Percentiles rank a stretch among this genome's conserved stretches.
Conservation (phyloP, 2,888 invertebrate genomes). For the Siphlonurus alternatus region DNA sequence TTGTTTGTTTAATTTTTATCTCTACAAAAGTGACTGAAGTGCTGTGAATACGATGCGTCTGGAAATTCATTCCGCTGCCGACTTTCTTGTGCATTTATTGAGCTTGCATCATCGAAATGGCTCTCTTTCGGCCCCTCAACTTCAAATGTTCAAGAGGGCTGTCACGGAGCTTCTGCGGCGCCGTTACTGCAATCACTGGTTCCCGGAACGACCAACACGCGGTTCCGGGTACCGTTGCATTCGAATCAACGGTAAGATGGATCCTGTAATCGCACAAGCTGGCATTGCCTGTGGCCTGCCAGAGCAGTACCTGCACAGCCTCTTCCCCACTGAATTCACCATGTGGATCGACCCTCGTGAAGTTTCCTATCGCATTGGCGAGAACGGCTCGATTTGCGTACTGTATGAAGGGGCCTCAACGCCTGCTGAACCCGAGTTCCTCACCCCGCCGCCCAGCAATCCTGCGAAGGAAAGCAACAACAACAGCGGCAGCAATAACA, state of each 20-base stretch:
- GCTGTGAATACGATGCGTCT: slow-evolving; percentile 26
- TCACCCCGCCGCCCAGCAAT: background rate
- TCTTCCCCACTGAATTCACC: slow-evolving; percentile 51
- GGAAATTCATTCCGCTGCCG: slow-evolving; percentile 33
- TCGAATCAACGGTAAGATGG: slow-evolving; percentile 52
- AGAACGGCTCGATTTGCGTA: slow-evolving; percentile 43
- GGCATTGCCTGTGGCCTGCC: slow-evolving; percentile 43
- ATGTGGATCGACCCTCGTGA: slow-evolving; percentile 63
- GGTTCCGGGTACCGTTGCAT: slow-evolving; percentile 56
- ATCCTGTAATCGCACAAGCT: slow-evolving; percentile 46
- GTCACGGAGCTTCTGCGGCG: slow-evolving; percentile 28
- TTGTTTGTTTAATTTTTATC: background rate
- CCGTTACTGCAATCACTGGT: slow-evolving; percentile 51
- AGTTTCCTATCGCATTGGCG: slow-evolving; percentile 47
- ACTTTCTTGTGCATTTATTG: slow-evolving; percentile 32
- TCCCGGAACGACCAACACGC: slow-evolving; percentile 49
- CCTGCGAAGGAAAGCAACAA: background rate
- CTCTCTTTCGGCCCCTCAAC: slow-evolving; percentile 21
- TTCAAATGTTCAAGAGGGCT: slow-evolving; percentile 29
- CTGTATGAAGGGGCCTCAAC: slow-evolving; percentile 26
- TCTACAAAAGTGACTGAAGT: slow-evolving; percentile 2
- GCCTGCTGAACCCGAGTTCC: background rate
- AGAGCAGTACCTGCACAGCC: slow-evolving; percentile 35
- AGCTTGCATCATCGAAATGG: slow-evolving; percentile 22
- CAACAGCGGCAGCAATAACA: background rate